Conservation (phyloP, 1,140 invertebrate genomes). For the Ladona fulva region DNA sequence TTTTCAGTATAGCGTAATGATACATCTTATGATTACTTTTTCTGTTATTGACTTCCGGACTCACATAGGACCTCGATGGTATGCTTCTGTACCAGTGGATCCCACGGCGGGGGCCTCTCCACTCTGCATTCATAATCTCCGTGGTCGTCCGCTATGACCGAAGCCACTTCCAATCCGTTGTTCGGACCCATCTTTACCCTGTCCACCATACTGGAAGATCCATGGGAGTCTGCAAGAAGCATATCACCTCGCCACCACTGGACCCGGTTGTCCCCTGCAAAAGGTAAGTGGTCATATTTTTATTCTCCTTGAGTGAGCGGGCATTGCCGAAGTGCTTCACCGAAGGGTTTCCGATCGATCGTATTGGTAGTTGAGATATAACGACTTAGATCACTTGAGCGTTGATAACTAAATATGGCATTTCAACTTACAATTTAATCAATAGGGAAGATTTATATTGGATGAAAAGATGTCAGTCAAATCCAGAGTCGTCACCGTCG, state of each 20-base stretch:
- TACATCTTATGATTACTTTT: too few species aligned
- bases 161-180: conserved; percentile 55
- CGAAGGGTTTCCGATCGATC: conserved; percentile 12
- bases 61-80: conserved; percentile 67
- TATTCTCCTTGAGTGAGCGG: too few species aligned
- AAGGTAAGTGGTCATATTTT: too few species aligned
- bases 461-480: too few species aligned
- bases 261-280: conserved; percentile 32
- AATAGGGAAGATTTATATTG: too few species aligned
- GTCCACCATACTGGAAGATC: conserved; percentile 36
- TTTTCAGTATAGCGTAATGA: too few species aligned
- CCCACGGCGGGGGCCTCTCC: conserved; percentile 45
- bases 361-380: too few species aligned
- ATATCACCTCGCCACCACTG: conserved; percentile 51
- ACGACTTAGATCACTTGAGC: too few species aligned
- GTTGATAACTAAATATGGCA: too few species aligned
- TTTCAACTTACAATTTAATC: too few species aligned
- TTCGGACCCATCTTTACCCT: conserved; percentile 55
- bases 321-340: conserved; percentile 14
- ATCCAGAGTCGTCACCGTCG: too few species aligned
- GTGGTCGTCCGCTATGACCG: conserved; percentile 50
- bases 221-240: conserved; percentile 51
- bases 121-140: conserved; percentile 66
- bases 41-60: too few species aligned
- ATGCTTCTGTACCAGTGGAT: conserved; percentile 54